Evolutionary conservation across 1,140 invertebrate genomes (phyloP).

Genomic region (Anadara kagoshimensis): DNA sequence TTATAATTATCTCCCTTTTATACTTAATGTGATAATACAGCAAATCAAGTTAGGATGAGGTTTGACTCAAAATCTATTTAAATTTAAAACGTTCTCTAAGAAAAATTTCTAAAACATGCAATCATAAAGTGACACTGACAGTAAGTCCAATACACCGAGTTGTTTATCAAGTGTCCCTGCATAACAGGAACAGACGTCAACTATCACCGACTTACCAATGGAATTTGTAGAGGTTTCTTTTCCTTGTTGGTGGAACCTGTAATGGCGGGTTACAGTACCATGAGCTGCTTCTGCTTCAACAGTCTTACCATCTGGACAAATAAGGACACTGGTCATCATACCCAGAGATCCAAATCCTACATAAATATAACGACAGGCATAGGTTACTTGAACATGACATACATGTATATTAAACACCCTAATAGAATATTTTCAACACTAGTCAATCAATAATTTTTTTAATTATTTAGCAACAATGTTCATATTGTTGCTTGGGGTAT

Average conservation of each 20-base stretch:
- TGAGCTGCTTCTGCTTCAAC: conserved; percentile 98
- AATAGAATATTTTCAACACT: background rate
- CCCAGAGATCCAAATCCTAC: conserved; percentile 86
- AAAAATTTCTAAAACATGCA: too few relatives aligned
- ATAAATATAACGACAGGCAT: conserved; percentile 13
- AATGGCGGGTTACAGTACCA: conserved; percentile 97
- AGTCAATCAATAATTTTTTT: too few relatives aligned
- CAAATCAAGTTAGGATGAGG: too few relatives aligned
- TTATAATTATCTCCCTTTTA: too few relatives aligned
- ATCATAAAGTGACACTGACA: too few relatives aligned
- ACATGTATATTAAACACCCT: background rate
- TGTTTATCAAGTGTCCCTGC: too few relatives aligned
- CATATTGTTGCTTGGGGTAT: background rate
- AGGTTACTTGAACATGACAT: background rate
- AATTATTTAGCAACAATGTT: background rate
- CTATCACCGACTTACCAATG: conserved; percentile 79
- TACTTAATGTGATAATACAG: too few relatives aligned
- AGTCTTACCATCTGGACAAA: conserved; percentile 97
- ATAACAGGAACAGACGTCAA: too few relatives aligned
- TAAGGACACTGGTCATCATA: conserved; percentile 95
- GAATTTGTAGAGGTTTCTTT: conserved; percentile 99
- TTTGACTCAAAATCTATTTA: too few relatives aligned
- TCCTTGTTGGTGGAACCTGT: conserved; percentile 93
- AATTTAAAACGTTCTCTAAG: too few relatives aligned
- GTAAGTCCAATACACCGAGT: too few relatives aligned